phyloP scores from a whole-genome alignment of 30 jellyfish, hydroid and myxozoan genomes.

The Aurelia sp. region DNA sequence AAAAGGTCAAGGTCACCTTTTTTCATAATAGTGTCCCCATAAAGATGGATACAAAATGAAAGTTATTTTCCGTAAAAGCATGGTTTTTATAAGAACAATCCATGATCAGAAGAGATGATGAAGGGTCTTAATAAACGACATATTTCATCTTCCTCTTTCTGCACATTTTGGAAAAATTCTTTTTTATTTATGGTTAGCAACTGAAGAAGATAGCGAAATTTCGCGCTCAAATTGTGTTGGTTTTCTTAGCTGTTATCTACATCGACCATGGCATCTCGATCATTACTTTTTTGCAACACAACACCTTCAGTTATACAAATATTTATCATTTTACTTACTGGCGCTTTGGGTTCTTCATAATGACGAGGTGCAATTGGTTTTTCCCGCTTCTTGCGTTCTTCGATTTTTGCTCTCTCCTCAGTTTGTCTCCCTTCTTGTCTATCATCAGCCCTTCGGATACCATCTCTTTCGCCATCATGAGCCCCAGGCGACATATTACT shows the following conservation, averaged over 20 bases:
- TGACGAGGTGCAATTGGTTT: slow-evolving; percentile 5
- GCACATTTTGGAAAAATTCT: background rate
- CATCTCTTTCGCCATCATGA: background rate
- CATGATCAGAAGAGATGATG: too few relatives aligned
- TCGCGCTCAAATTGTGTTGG: background rate
- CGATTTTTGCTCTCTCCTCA: background rate
- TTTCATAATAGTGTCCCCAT: too few relatives aligned
- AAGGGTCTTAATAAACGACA: background rate
- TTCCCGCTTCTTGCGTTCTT: background rate
- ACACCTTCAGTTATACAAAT: background rate
- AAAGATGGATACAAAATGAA: too few relatives aligned
- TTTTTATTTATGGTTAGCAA: background rate
- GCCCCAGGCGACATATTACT: background rate
- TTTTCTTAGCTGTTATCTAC: background rate
- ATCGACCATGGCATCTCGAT: background rate
- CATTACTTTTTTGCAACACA: background rate
- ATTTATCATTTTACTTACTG: slow-evolving; percentile 16
- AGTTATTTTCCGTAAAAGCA: too few relatives aligned
- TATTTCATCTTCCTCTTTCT: background rate
- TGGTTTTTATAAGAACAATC: too few relatives aligned
- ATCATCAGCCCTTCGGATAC: background rate
- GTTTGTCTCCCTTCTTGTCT: background rate
- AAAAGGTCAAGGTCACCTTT: too few relatives aligned
- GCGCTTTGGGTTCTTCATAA: slow-evolving; percentile 71
- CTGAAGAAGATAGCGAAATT: background rate